These are phyloP conservation scores for Sinohyriopsis cumingii DNA, from an alignment of 2,888 invertebrate genomes.

Conservation along the genomic window DNA sequence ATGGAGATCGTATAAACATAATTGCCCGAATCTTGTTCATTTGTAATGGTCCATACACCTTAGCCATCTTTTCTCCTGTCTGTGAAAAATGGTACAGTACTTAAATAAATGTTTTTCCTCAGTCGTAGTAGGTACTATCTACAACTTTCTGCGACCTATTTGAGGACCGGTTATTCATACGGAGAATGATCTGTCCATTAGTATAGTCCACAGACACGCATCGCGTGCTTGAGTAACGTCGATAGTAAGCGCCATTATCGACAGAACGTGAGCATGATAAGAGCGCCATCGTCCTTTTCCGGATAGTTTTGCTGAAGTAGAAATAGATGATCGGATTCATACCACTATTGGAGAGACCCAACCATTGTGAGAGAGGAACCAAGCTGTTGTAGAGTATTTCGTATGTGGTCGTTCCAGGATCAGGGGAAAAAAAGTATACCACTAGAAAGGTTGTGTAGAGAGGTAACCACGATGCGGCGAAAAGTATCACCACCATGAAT, in stretches of 20 bases:
- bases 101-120: no score
- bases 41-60: no score
- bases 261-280: conserved; percentile 28
- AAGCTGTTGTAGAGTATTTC: conserved; percentile 80
- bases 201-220: conserved; percentile 58
- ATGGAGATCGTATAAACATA: no score
- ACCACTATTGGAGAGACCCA: conserved; percentile 94
- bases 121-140: no score
- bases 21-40: no score
- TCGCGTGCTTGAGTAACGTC: conserved; percentile 75
- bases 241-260: conserved; percentile 22
- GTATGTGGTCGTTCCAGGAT: conserved; percentile 69
- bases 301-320: conserved; percentile 94
- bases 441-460: conserved; percentile 90
- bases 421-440: conserved; percentile 82
- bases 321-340: conserved; percentile 96
- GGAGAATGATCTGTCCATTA: conserved; percentile 55
- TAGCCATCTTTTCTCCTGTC: no score
- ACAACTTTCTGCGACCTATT: no score
- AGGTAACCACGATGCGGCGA: conserved; percentile 93
- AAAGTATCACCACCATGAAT: conserved; percentile 92
- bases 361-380: conserved; percentile 93
- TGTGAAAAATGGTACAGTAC: no score
- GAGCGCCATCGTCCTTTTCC: conserved; percentile 82
- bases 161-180: conserved; percentile 17